phyloP scores from a whole-genome alignment of 2,113 vertebrate genomes.

The Illadopsis cleaveri region DNA sequence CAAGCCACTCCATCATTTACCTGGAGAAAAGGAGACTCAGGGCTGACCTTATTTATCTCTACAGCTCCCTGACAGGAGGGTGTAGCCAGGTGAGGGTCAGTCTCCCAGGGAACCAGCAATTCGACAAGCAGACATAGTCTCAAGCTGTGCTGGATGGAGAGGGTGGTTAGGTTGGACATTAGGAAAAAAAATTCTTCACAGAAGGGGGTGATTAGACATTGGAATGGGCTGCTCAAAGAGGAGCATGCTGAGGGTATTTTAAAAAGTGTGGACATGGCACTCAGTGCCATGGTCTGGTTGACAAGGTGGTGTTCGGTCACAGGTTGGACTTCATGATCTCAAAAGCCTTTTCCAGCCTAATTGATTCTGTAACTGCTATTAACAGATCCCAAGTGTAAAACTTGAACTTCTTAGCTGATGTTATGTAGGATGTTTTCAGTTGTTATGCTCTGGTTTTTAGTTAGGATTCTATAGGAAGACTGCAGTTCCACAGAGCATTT shows the following conservation, averaged over 20 bases:
- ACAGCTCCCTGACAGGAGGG: background rate
- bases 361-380: background rate
- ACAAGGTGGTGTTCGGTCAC: background rate
- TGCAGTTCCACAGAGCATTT: background rate
- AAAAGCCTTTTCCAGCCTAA: background rate
- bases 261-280: background rate
- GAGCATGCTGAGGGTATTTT: background rate
- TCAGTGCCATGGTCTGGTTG: background rate
- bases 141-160: background rate
- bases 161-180: background rate
- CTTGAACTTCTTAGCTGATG: background rate
- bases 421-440: background rate
- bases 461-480: background rate
- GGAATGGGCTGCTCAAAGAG: background rate
- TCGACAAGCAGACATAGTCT: background rate
- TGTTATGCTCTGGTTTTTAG: background rate
- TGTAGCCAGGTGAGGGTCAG: background rate
- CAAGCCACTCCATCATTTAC: background rate
- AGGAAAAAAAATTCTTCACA: background rate
- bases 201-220: background rate
- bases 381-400: background rate
- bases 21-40: background rate
- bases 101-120: background rate
- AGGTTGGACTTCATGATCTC: background rate
- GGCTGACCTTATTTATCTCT: background rate